These are phyloP conservation scores for Emesis russula DNA, from an alignment of 2,888 invertebrate species.

Conservation along the genomic window DNA sequence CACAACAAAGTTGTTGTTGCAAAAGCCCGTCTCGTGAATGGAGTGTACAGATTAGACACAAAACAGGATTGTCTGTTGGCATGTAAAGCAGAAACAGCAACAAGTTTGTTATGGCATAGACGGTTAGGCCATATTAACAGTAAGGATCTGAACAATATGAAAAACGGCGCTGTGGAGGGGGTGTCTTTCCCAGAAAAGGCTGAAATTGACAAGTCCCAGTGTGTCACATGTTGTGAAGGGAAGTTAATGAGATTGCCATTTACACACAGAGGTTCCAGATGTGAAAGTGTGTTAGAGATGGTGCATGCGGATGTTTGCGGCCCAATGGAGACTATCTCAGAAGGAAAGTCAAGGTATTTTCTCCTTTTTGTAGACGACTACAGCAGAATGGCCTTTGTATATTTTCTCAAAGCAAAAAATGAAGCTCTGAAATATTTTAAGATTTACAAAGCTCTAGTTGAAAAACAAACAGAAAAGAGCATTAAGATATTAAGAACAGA, in stretches of 20 bases:
- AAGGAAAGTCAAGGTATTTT: slow-evolving; percentile 17
- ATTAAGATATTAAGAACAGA: slow-evolving; percentile 42
- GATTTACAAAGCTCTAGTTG: slow-evolving; percentile 23
- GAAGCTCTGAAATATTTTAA: background rate
- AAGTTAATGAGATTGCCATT: slow-evolving; percentile 57
- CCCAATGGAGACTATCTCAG: background rate
- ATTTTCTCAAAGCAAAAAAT: slow-evolving; percentile 16
- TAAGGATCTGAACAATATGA: slow-evolving; percentile 61
- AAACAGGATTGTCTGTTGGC: slow-evolving; percentile 13
- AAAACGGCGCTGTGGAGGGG: slow-evolving; percentile 60
- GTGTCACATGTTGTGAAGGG: slow-evolving; percentile 56
- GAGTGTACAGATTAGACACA: slow-evolving; percentile 72
- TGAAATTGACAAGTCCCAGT: slow-evolving; percentile 35
- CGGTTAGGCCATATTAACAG: slow-evolving; percentile 68
- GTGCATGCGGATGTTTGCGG: slow-evolving; percentile 25
- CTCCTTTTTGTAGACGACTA: slow-evolving; percentile 17
- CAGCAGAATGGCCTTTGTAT: slow-evolving; percentile 6
- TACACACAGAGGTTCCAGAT: slow-evolving; percentile 18
- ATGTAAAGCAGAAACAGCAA: slow-evolving; percentile 18
- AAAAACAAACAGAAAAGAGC: slow-evolving; percentile 33
- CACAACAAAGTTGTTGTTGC: slow-evolving; percentile 52
- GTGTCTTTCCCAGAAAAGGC: slow-evolving; percentile 43
- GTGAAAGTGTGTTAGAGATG: background rate
- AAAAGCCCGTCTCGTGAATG: slow-evolving; percentile 51
- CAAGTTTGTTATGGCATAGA: slow-evolving; percentile 51